Conservation (phyloP, 2,113 vertebrate genomes). For the Pongo pygmaeus region DNA sequence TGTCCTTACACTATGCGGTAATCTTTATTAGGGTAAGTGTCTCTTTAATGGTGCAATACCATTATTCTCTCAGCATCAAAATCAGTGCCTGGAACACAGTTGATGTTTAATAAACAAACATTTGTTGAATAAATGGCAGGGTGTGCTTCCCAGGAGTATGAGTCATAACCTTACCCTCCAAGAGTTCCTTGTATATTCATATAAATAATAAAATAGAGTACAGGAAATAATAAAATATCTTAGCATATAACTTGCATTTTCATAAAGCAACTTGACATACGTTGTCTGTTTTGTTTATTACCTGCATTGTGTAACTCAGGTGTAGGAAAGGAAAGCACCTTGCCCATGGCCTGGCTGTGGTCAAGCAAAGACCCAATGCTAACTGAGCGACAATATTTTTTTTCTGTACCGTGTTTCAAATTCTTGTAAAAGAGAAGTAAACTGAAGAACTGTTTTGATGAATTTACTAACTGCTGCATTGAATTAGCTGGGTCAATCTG, state of each 20-base stretch:
- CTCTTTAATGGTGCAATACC: neutral
- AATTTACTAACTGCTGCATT: neutral
- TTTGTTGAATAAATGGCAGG: neutral
- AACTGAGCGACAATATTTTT: neutral
- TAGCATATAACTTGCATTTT: neutral
- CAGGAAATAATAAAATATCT: neutral
- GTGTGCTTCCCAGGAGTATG: neutral
- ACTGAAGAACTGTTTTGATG: neutral
- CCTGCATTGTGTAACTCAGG: neutral
- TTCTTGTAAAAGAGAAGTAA: neutral
- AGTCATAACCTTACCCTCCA: neutral
- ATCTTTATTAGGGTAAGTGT: neutral
- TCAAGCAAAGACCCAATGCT: neutral
- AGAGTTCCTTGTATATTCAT: neutral
- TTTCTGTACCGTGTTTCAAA: neutral
- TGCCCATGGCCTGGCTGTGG: rapidly evolving
- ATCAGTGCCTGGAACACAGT: neutral
- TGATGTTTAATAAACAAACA: neutral
- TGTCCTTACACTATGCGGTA: neutral
- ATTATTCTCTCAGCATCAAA: neutral
- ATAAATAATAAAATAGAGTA: neutral
- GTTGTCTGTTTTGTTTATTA: neutral
- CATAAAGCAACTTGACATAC: neutral
- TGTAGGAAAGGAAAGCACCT: neutral
- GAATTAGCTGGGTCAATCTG: neutral